phyloP scores from a whole-genome alignment of 2,888 invertebrate genomes.

The Drosophila atroscutellata region DNA sequence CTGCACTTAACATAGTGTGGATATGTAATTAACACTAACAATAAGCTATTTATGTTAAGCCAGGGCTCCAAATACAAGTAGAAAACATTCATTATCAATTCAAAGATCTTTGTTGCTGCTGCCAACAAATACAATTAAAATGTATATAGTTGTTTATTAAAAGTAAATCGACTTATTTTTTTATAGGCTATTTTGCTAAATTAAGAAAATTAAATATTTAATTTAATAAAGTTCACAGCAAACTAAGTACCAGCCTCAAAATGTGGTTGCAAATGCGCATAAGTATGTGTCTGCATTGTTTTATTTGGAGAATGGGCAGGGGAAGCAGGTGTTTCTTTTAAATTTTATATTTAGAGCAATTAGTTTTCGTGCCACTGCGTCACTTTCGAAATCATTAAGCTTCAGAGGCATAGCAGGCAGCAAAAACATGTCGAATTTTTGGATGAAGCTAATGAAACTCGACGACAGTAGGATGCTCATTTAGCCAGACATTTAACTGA shows the following conservation, averaged over 20 bases:
- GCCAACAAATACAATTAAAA: too few species aligned
- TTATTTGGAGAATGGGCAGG: background rate
- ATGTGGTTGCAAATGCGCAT: background rate
- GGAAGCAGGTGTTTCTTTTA: background rate
- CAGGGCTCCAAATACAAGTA: too few species aligned
- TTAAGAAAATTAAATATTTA: background rate
- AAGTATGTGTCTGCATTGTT: background rate
- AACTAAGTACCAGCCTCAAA: background rate
- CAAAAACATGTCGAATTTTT: slow-evolving; percentile 3
- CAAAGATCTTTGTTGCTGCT: too few species aligned
- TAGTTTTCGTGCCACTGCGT: slow-evolving; percentile 21
- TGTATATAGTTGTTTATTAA: too few species aligned
- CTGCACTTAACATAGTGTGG: too few species aligned
- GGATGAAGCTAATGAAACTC: slow-evolving; percentile 4
- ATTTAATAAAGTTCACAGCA: background rate
- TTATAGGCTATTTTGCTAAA: background rate
- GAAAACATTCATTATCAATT: too few species aligned
- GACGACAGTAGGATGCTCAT: slow-evolving; percentile 35
- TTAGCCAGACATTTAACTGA: slow-evolving; percentile 51
- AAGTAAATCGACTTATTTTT: too few species aligned
- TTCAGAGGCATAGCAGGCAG: slow-evolving; percentile 1
- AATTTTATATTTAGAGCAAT: background rate
- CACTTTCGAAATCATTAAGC: slow-evolving; percentile 20
- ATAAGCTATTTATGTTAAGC: too few species aligned
- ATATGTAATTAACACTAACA: too few species aligned